Percentiles rank a stretch among this genome's conserved stretches.
Conservation (phyloP, 2,888 invertebrate genomes). For the Andrena marginata region DNA sequence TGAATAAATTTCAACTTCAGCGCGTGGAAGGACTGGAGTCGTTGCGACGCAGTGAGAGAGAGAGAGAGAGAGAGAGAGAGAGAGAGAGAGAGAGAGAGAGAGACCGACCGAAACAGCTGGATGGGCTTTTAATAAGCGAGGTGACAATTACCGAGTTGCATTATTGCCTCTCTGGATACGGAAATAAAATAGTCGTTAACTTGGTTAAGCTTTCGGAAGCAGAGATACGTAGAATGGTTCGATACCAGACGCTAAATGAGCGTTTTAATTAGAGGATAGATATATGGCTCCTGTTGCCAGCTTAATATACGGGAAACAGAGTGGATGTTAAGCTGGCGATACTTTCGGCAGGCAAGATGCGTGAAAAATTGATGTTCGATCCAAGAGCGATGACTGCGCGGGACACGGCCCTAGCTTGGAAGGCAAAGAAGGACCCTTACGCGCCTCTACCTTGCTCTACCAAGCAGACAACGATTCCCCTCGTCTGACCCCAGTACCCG, state of each 20-base stretch:
- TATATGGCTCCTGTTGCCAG: neutral
- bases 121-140: neutral
- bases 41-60: neutral
- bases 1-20: conserved; percentile 4
- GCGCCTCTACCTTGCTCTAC: too few species aligned
- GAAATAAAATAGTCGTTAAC: neutral
- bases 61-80: too few species aligned
- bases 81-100: neutral
- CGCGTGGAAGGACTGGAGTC: neutral
- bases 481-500: too few species aligned
- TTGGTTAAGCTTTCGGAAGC: neutral
- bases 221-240: neutral
- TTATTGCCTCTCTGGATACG: neutral
- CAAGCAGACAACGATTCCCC: too few species aligned
- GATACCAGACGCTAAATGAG: neutral
- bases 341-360: neutral
- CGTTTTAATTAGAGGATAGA: neutral
- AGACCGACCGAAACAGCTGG: neutral
- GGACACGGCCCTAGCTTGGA: too few species aligned
- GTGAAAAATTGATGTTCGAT: neutral
- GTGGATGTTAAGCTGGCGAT: neutral
- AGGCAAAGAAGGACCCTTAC: too few species aligned
- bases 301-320: neutral
- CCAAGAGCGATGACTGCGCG: neutral
- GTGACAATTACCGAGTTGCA: neutral